Base-by-base conservation (phyloP, 2,888 invertebrate genomes). In the Pinctada fucata region DNA sequence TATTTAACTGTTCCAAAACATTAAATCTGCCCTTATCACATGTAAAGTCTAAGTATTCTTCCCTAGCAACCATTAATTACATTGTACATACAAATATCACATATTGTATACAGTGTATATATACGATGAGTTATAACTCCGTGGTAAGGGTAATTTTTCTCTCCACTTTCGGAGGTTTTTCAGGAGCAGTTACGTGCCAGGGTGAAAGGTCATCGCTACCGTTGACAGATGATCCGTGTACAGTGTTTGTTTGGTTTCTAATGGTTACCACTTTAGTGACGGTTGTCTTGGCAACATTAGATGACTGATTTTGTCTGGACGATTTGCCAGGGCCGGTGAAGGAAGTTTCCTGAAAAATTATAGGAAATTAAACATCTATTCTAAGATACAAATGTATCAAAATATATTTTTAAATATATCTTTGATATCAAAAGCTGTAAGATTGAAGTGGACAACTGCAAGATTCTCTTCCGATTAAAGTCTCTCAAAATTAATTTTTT, bases 71-170 rank as follows among this genome's bases (percentile, higher is more conserved):
- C 31, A 31, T 31, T 31, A 31, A 31, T 31, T 31, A 67, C 45
- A 8, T 13, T 67, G 58, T 13, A 58, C 58, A 58, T 10, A 58
- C 58, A 58, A 13, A 13, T 10, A 10, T 10, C 58, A 58, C n/a
- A 13, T 58, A 58, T 58, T 58, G 13, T 58, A 58, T 58, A 58
- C 1, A 31, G 31, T 31, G 1, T 31, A 31, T 31, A 31, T 31
- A 31, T 31, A 70, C 2, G 3, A 8, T 2, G 3, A 13, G 31
- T 63, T 58, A 79, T 31, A 79, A 64, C 51, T 79, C 79, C 48
- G 79, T 79, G 13, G 76, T 79, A 10, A 79, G 58, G 3, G 73
- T 79, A 13, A 80, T 67, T 71, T 79, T 79, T 3, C 76, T 50
- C 45, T 80, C 74, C 49, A 80, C 67, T 58, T 5, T 68, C 4